phyloP scores from a whole-genome alignment of 2,888 invertebrate species.

The Perithous albicinctus region DNA sequence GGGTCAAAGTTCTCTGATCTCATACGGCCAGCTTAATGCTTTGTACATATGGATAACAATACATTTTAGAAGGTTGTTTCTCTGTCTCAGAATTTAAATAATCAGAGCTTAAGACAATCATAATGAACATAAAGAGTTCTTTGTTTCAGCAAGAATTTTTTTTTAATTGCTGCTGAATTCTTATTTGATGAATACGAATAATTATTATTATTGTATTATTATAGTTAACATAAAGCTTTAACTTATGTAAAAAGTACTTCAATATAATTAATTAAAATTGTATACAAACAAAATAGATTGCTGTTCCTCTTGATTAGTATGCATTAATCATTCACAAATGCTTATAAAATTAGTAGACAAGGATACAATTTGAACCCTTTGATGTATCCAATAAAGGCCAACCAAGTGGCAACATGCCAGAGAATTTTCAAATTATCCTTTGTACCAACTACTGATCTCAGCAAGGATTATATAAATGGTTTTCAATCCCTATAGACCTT shows the following conservation, averaged over 20 bases:
- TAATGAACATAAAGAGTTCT: not conserved
- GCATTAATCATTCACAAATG: not conserved
- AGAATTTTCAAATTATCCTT: not conserved
- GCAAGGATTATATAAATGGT: not conserved
- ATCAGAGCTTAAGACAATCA: not conserved
- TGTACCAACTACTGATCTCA: too few species aligned
- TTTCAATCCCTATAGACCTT: not conserved
- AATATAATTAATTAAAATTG: too few species aligned
- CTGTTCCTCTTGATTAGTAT: not conserved
- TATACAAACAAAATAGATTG: too few species aligned
- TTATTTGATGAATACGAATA: too few species aligned
- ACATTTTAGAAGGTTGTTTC: not conserved
- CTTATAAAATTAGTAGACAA: too few species aligned
- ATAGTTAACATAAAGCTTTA: too few species aligned
- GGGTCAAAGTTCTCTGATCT: slow-evolving; percentile 50
- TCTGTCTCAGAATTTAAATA: not conserved
- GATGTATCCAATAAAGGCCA: not conserved
- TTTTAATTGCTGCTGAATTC: not conserved
- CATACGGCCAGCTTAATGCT: not conserved
- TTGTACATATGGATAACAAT: not conserved
- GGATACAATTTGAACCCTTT: too few species aligned
- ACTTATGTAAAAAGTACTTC: too few species aligned
- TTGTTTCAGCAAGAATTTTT: not conserved
- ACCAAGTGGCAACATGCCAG: not conserved
- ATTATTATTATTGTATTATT: too few species aligned